Evolutionary conservation across 2,113 vertebrate species (phyloP).

Genomic region (Thermophis baileyi): DNA sequence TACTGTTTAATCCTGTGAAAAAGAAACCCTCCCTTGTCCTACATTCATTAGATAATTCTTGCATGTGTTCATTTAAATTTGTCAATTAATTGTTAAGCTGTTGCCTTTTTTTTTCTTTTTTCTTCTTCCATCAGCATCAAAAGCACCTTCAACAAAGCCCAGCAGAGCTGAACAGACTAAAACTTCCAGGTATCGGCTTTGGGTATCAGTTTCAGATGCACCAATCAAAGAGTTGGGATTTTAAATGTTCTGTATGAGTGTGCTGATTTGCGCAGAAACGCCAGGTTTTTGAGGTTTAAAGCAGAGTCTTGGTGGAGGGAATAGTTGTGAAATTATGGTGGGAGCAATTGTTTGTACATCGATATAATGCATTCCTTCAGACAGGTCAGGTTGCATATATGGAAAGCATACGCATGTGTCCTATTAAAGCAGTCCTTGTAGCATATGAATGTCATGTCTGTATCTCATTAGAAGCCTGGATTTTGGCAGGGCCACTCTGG

Average conservation of each 20-base stretch:
- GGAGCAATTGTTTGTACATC: background rate
- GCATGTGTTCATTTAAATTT: background rate
- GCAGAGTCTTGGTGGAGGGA: background rate
- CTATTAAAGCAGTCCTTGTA: background rate
- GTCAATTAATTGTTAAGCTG: background rate
- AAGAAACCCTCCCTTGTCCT: background rate
- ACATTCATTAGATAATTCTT: background rate
- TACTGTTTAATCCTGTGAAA: background rate
- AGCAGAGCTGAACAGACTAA: conserved; percentile 8
- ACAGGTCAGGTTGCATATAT: background rate
- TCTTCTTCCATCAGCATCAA: background rate
- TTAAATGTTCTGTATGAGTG: background rate
- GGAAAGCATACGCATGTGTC: no score
- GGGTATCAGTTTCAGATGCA: background rate
- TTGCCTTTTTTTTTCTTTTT: background rate
- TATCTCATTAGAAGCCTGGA: background rate
- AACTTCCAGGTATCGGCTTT: conserved; percentile 4
- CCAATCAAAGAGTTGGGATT: background rate
- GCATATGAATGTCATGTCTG: background rate
- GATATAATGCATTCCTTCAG: background rate
- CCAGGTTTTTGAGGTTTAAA: background rate
- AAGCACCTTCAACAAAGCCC: background rate
- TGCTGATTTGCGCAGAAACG: background rate
- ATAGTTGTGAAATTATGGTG: background rate
- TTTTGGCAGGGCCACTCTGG: background rate